Percentiles rank a stretch among this genome's conserved stretches.
Evolutionary conservation across 2,113 vertebrate species (phyloP).

Genomic region (Onychostruthus taczanowskii): DNA sequence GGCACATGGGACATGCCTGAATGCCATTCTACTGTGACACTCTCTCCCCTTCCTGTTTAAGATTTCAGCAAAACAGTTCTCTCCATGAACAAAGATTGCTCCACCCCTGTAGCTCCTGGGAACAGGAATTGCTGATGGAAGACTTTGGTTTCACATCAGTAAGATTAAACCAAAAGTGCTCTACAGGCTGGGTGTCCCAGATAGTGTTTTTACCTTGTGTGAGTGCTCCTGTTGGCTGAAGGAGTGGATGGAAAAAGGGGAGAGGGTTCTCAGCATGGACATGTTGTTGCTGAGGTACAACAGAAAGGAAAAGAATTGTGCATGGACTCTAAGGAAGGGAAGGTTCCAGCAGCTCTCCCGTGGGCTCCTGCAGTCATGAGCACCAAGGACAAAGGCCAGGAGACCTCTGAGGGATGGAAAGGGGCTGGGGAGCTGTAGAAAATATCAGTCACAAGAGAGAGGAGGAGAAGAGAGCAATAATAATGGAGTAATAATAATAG

Average conservation of each 20-base stretch:
- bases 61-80: neutral
- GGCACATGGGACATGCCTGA: neutral
- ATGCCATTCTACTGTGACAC: neutral
- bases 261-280: fast-evolving
- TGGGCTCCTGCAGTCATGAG: neutral
- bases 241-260: neutral
- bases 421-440: neutral
- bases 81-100: fast-evolving
- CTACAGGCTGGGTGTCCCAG: neutral
- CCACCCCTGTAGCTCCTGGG: neutral
- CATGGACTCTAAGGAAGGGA: fast-evolving
- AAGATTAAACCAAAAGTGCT: neutral
- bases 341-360: neutral
- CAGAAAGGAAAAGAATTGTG: neutral
- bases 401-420: neutral
- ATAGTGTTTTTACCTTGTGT: neutral
- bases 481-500: neutral
- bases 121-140: neutral
- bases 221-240: neutral
- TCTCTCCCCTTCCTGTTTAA: neutral
- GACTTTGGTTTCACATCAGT: neutral
- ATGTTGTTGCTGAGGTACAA: neutral
- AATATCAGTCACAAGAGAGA: neutral
- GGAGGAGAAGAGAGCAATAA: neutral
- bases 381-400: neutral